Percentiles rank a stretch among this genome's conserved stretches.
Conservation (phyloP, 2,888 invertebrate genomes). For the Phortica okadai region DNA sequence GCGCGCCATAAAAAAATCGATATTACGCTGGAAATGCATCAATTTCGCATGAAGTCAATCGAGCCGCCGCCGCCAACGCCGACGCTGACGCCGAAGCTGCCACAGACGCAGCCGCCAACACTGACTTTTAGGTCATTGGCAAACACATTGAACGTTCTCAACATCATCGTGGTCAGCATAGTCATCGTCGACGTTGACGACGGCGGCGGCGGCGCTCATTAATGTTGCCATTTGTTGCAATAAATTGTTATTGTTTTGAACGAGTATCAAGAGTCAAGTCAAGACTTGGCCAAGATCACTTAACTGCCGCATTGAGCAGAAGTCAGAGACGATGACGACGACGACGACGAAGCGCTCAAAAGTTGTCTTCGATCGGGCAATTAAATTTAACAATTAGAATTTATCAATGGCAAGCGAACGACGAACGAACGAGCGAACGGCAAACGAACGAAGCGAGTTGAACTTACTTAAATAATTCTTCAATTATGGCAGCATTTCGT, state of each 20-base stretch:
- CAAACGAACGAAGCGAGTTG: constrained; percentile 5
- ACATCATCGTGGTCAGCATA: constrained; percentile 52
- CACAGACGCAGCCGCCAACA: constrained; percentile 38
- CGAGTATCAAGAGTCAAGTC: constrained; percentile 20
- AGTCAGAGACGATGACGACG: constrained; percentile 39
- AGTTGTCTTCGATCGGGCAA: constrained; percentile 71
- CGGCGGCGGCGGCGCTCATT: constrained; percentile 62
- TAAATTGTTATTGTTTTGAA: constrained; percentile 60
- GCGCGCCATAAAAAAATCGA: constrained; percentile 71
- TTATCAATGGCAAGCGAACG: constrained; percentile 64
- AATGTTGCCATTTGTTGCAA: constrained; percentile 75
- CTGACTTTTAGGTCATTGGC: background rate
- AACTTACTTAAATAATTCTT: constrained; percentile 40
- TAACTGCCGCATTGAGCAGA: background rate
- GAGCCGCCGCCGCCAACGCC: constrained; percentile 51
- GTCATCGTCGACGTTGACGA: constrained; percentile 34
- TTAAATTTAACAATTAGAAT: constrained; percentile 75
- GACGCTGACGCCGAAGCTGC: constrained; percentile 38
- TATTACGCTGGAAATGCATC: constrained; percentile 65
- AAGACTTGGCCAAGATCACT: background rate
- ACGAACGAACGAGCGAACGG: background rate
- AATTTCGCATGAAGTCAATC: constrained; percentile 41
- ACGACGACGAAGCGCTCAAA: background rate
- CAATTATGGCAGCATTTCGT: constrained; percentile 57
- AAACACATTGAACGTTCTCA: background rate